A percentile compares a stretch with the other conserved stretches of the same genome.
Evolutionary conservation across 2,797 vertebrate genomes (phyloP).

Genomic region (Hydrocynus forskahlii): DNA sequence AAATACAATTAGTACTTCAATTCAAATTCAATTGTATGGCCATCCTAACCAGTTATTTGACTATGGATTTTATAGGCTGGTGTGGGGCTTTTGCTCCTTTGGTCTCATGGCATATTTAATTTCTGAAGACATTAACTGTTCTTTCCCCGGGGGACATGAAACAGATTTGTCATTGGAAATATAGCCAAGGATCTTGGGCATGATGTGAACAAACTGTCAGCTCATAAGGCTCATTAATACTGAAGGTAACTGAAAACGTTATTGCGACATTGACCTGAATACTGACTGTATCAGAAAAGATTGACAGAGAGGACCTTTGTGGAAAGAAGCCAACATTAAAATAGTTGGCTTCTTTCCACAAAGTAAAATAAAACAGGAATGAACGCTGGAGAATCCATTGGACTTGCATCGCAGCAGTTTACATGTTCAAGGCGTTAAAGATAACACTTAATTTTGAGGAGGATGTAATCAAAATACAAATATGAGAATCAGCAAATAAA

Average conservation of each 20-base stretch:
- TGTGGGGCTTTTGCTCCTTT: too few relatives aligned
- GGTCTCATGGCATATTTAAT: too few relatives aligned
- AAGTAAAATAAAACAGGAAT: too few relatives aligned
- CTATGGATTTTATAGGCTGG: too few relatives aligned
- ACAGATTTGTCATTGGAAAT: slow-evolving; percentile 59
- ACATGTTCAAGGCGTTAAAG: too few relatives aligned
- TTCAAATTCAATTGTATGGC: too few relatives aligned
- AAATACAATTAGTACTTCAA: too few relatives aligned
- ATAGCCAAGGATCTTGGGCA: slow-evolving; percentile 59
- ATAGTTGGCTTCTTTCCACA: too few relatives aligned
- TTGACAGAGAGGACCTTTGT: slow-evolving; percentile 71
- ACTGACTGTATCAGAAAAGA: slow-evolving; percentile 55
- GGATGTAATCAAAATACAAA: slow-evolving; percentile 63
- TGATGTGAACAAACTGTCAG: slow-evolving; percentile 45
- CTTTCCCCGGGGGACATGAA: too few relatives aligned
- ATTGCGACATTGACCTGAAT: slow-evolving; percentile 69
- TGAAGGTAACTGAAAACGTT: slow-evolving; percentile 58
- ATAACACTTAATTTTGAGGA: slow-evolving; percentile 17
- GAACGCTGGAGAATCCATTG: slow-evolving; percentile 28
- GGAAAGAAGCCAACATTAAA: too few relatives aligned
- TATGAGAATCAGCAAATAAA: slow-evolving; percentile 59
- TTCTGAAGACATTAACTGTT: slow-evolving; percentile 72
- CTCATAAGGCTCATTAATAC: slow-evolving; percentile 59
- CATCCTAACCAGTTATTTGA: too few relatives aligned
- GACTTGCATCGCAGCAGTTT: slow-evolving; percentile 9